Percentiles rank a stretch among this genome's conserved stretches.
These are phyloP conservation scores for Aphidoletes aphidimyza DNA, from an alignment of 2,888 invertebrate species.

Conservation along the genomic window DNA sequence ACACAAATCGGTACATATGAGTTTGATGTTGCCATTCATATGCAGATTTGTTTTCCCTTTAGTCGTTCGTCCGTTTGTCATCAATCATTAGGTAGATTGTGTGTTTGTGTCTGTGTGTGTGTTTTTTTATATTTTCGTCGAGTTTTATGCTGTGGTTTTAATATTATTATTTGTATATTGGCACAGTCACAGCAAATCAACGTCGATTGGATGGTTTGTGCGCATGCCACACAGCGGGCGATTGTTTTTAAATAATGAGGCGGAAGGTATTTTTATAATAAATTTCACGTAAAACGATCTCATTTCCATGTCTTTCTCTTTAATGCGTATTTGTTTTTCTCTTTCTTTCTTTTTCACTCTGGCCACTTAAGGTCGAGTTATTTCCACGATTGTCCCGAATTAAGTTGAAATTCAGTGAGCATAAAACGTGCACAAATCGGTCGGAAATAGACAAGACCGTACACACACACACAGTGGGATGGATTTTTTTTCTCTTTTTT, in stretches of 20 bases:
- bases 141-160: not conserved
- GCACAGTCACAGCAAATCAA: no score
- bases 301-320: not conserved
- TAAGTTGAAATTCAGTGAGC: no score
- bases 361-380: no score
- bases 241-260: slow-evolving; percentile 23
- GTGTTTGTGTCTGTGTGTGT: no score
- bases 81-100: not conserved
- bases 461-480: no score
- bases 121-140: not conserved
- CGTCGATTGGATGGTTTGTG: no score
- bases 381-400: no score
- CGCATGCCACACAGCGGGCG: not conserved
- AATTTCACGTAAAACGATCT: slow-evolving; percentile 10
- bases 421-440: no score
- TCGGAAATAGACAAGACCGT: no score
- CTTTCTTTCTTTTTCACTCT: not conserved
- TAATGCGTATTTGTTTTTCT: not conserved
- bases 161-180: not conserved
- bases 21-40: not conserved
- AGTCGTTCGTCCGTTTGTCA: not conserved
- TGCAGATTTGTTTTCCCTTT: slow-evolving; percentile 14
- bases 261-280: not conserved
- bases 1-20: no score
- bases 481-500: no score